Conservation (phyloP, 1,140 invertebrate genomes). For the Melanaphis sacchari region DNA sequence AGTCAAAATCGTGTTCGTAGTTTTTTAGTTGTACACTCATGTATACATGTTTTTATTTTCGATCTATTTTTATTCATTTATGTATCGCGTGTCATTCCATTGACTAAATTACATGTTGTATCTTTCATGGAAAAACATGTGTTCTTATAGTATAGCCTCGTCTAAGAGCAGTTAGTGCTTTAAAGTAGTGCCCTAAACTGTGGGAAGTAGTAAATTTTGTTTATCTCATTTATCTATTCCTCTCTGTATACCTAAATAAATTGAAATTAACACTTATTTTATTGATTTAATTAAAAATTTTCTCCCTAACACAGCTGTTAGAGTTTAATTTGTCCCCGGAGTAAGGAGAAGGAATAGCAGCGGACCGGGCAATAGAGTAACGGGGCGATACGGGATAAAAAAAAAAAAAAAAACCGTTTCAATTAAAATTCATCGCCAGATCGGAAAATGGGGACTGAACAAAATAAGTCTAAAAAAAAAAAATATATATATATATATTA, state of each 20-base stretch:
- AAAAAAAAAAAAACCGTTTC: slow-evolving; percentile 32
- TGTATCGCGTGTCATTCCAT: not conserved
- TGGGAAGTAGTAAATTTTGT: not conserved
- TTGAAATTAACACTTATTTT: slow-evolving; percentile 8
- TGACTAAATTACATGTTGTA: not conserved
- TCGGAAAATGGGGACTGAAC: not conserved
- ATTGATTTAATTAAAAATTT: slow-evolving; percentile 44
- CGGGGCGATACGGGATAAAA: not conserved
- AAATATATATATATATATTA: slow-evolving; percentile 35
- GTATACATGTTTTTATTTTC: not conserved
- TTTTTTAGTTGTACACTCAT: not conserved
- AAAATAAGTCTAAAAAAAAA: not conserved
- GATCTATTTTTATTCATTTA: not conserved
- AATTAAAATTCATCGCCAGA: slow-evolving; percentile 54
- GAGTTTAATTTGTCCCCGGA: not conserved
- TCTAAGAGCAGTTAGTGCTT: not conserved
- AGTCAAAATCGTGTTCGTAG: not conserved
- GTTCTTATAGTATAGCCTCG: not conserved
- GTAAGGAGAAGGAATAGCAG: not conserved
- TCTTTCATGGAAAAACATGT: not conserved
- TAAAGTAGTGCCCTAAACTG: not conserved
- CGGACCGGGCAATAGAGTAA: not conserved
- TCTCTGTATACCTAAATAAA: not conserved
- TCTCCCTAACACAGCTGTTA: not conserved
- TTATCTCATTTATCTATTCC: not conserved